phyloP scores from a whole-genome alignment of 2,797 vertebrate species.

The Cephalopachus bancanus region DNA sequence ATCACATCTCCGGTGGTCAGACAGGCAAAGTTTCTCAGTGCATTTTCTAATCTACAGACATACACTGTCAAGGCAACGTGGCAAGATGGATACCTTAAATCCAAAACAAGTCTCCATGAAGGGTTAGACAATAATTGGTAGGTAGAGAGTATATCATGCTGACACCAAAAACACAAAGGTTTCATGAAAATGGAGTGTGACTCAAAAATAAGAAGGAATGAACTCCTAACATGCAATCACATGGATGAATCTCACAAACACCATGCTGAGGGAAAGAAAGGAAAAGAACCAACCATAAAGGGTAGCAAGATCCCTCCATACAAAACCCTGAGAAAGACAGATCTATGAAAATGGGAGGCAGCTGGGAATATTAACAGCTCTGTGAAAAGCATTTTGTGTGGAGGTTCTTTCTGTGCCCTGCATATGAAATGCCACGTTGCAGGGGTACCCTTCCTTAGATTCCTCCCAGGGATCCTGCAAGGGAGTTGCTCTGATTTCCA shows the following conservation, averaged over 20 bases:
- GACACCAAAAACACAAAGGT: background rate
- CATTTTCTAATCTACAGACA: slow-evolving; percentile 95
- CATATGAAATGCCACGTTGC: background rate
- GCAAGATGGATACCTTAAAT: background rate
- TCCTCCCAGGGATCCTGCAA: background rate
- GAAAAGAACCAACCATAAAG: background rate
- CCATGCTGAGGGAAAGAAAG: background rate
- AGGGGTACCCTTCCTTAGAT: background rate
- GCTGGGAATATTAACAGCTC: background rate
- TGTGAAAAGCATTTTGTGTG: background rate
- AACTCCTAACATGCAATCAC: background rate
- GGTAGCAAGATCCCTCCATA: too few species aligned
- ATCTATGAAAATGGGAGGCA: background rate
- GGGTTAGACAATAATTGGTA: background rate
- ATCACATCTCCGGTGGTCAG: slow-evolving; percentile 98
- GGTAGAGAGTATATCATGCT: too few species aligned
- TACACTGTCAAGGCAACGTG: slow-evolving; percentile 70
- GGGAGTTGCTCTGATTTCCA: background rate
- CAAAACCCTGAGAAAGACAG: background rate
- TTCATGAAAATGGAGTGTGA: background rate
- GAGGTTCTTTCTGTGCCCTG: background rate
- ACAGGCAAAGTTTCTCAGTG: slow-evolving; percentile 98
- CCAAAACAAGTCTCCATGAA: background rate
- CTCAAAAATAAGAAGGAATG: background rate
- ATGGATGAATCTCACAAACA: background rate